Percentiles rank a stretch among this genome's conserved stretches.
Evolutionary conservation across 2,888 invertebrate species (phyloP).

Genomic region (Sarcophaga carnaria): DNA sequence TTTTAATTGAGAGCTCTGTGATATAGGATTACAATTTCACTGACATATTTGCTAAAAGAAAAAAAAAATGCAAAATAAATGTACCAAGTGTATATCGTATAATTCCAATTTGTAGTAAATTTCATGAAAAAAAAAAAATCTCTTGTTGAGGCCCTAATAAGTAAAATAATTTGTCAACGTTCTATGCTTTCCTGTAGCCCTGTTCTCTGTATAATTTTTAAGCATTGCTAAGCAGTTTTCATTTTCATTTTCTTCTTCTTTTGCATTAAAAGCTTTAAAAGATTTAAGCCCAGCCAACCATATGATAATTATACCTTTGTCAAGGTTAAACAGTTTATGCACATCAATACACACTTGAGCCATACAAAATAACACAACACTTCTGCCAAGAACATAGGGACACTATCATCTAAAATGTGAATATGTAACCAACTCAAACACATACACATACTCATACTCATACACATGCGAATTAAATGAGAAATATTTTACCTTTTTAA

Average conservation of each 20-base stretch:
- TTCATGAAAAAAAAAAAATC: not conserved
- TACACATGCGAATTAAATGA: not conserved
- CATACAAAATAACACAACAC: not conserved
- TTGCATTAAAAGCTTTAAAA: conserved; percentile 34
- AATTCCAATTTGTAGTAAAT: too few relatives aligned
- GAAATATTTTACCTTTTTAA: conserved; percentile 25
- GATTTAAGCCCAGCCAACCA: conserved; percentile 32
- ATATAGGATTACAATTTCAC: not conserved
- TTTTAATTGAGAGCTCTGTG: conserved; percentile 10
- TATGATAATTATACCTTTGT: conserved; percentile 45
- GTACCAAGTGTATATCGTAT: too few relatives aligned
- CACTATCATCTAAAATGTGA: too few relatives aligned
- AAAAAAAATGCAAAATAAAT: not conserved
- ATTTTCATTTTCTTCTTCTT: not conserved
- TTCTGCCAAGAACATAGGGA: too few relatives aligned
- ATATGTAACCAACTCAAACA: not conserved
- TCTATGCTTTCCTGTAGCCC: not conserved
- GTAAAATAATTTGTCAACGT: not conserved
- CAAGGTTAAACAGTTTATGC: conserved; percentile 59
- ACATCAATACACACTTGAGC: conserved; percentile 1
- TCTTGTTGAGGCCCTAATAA: not conserved
- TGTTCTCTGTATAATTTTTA: not conserved
- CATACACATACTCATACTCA: not conserved
- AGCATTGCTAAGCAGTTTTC: not conserved
- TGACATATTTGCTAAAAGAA: not conserved